Conservation (phyloP, 2,888 invertebrate genomes). For the Phortica okadai region DNA sequence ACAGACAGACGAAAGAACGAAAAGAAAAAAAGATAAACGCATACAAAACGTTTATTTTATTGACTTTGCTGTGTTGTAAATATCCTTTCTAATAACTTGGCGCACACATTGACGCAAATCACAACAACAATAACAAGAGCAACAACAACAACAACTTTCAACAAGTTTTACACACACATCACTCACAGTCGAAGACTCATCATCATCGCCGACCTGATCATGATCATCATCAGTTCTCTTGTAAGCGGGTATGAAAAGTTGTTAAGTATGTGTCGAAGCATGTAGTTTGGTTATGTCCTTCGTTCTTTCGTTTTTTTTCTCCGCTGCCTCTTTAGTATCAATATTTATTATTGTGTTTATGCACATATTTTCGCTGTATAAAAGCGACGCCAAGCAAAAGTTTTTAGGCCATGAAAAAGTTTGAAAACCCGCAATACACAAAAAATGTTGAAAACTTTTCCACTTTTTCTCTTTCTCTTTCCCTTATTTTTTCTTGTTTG, state of each 20-base stretch:
- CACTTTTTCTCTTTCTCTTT: not conserved
- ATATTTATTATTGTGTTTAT: constrained; percentile 60
- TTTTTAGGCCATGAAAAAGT: constrained; percentile 25
- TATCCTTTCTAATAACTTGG: constrained; percentile 37
- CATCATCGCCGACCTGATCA: not conserved
- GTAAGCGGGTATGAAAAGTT: constrained; percentile 55
- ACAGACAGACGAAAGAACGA: too few relatives aligned
- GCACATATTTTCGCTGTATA: constrained; percentile 13
- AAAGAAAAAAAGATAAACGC: constrained; percentile 37
- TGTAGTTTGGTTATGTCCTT: constrained; percentile 7
- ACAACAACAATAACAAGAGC: too few relatives aligned
- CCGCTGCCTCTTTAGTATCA: constrained; percentile 55
- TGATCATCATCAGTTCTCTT: not conserved
- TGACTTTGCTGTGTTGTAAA: constrained; percentile 54
- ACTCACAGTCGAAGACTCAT: not conserved
- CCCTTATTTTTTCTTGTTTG: not conserved
- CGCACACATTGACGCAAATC: too few relatives aligned
- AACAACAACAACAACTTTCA: too few relatives aligned
- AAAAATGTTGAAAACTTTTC: not conserved
- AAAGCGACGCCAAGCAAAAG: not conserved
- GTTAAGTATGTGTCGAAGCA: constrained; percentile 42
- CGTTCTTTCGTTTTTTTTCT: not conserved
- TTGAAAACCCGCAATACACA: not conserved
- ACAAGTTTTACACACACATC: not conserved
- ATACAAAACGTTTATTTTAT: constrained; percentile 66